phyloP scores from a whole-genome alignment of 2,113 vertebrate genomes.

The Leptobrachium leishanense region DNA sequence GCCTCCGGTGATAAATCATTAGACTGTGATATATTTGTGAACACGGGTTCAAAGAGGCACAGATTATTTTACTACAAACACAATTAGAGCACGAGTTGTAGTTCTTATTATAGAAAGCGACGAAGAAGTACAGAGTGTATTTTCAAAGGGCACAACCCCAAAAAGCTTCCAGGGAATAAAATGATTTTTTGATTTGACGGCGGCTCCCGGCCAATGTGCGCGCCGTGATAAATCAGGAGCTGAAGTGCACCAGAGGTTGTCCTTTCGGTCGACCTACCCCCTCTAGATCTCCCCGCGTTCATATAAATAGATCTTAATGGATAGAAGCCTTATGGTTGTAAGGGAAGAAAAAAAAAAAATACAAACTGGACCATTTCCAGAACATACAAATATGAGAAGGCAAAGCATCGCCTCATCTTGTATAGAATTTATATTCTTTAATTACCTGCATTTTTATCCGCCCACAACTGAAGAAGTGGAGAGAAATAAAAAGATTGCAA shows the following conservation, averaged over 20 bases:
- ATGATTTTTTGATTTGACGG: no score
- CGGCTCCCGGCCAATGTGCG: no score
- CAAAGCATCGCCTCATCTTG: no score
- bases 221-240: no score
- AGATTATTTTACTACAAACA: slow-evolving; percentile 43
- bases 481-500: neutral
- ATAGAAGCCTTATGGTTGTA: neutral
- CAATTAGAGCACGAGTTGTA: neutral
- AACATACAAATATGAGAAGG: no score
- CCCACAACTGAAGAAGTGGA: slow-evolving; percentile 3
- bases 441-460: neutral
- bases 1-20: slow-evolving; percentile 31
- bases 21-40: slow-evolving; percentile 27
- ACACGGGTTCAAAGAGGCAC: slow-evolving; percentile 11
- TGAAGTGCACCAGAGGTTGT: no score
- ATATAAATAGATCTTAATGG: neutral
- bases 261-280: no score
- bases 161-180: neutral
- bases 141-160: neutral
- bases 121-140: neutral
- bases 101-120: slow-evolving; percentile 8
- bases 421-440: neutral
- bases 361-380: neutral
- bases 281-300: no score
- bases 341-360: neutral